These are phyloP conservation scores for Patiria miniata DNA, from an alignment of 35 echinoderm and acorn worm species.

Conservation along the genomic window DNA sequence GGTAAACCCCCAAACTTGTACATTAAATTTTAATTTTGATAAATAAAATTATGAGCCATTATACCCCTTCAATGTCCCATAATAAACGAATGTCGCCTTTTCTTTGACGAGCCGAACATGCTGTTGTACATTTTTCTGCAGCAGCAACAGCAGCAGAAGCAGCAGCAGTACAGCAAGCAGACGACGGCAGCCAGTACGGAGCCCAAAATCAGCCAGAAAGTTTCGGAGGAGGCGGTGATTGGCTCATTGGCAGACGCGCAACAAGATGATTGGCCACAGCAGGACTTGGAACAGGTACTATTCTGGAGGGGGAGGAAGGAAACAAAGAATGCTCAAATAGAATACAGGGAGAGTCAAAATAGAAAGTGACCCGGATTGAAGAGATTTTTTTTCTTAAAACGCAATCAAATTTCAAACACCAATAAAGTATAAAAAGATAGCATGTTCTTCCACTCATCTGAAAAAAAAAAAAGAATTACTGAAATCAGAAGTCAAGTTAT, in stretches of 20 bases:
- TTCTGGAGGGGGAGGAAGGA: not conserved
- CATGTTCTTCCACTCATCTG: no score
- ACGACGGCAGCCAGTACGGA: not conserved
- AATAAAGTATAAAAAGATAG: no score
- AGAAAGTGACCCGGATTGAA: no score
- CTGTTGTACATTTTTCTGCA: not conserved
- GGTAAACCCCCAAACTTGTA: no score
- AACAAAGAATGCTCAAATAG: no score
- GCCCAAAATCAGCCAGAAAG: not conserved
- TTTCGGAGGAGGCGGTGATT: not conserved
- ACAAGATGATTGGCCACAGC: not conserved
- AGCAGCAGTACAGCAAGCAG: constrained; percentile 16
- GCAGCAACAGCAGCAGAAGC: constrained; percentile 1
- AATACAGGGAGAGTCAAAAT: no score
- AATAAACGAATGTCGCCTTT: not conserved
- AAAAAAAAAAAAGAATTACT: no score
- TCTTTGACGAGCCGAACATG: not conserved
- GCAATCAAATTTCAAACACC: no score
- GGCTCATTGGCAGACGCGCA: not conserved
- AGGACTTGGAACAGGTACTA: not conserved
- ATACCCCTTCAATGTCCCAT: not conserved
- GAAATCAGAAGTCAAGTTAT: no score
- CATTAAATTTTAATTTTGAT: no score
- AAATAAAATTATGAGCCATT: no score
- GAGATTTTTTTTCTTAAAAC: no score